A percentile compares a stretch with the other conserved stretches of the same genome.
These are phyloP conservation scores for Phaenicophaeus curvirostris DNA, from an alignment of 2,797 vertebrate genomes.

Conservation along the genomic window DNA sequence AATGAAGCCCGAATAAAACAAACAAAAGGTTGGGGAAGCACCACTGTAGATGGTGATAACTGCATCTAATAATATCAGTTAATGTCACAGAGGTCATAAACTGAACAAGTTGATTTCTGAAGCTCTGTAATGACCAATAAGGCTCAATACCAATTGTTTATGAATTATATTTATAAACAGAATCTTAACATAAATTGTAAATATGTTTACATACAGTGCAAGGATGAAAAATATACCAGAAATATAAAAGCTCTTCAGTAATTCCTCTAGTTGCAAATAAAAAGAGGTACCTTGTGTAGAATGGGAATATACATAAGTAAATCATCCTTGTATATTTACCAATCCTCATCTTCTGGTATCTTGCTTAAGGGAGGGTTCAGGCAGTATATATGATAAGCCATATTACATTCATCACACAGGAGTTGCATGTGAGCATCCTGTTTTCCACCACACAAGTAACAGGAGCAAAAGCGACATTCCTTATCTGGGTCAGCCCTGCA, in stretches of 20 bases:
- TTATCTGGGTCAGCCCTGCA: constrained; percentile 91
- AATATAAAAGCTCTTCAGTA: neutral
- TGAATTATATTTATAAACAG: neutral
- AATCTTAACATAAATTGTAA: neutral
- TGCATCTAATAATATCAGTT: neutral
- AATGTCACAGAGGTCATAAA: neutral
- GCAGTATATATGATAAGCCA: constrained; percentile 97
- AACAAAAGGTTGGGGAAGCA: neutral
- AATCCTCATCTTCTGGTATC: constrained; percentile 94
- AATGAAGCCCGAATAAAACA: neutral
- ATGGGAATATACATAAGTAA: neutral
- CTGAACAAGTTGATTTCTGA: neutral
- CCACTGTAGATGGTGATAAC: neutral
- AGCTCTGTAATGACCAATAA: neutral
- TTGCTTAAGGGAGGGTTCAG: constrained; percentile 90
- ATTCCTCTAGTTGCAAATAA: neutral
- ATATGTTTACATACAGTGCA: neutral
- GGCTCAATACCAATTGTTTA: neutral
- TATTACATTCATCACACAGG: constrained; percentile 95
- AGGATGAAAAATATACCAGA: neutral
- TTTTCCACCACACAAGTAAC: constrained; percentile 92
- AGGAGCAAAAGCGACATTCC: constrained; percentile 92
- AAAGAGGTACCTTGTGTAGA: neutral
- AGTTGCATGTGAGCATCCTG: constrained; percentile 95
- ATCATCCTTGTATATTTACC: constrained; percentile 78